These are phyloP conservation scores for Pseudolaguvia tuberculata DNA, from an alignment of 2,113 vertebrate species.

Conservation along the genomic window DNA sequence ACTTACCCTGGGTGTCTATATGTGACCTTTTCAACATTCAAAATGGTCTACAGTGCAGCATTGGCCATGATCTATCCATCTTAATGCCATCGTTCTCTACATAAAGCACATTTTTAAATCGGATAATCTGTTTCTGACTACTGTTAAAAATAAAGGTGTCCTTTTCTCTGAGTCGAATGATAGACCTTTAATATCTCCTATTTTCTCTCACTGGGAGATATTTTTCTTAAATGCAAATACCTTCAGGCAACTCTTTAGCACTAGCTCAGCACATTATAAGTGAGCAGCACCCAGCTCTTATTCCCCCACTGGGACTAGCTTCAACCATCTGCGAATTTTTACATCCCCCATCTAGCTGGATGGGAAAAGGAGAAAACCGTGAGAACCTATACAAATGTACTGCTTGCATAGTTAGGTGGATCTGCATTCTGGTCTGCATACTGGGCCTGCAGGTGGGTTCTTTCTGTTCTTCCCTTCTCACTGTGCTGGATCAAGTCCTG, in stretches of 20 bases:
- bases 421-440: background rate
- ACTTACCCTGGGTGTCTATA: too few species aligned
- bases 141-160: background rate
- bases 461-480: background rate
- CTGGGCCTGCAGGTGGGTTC: background rate
- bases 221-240: background rate
- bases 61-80: background rate
- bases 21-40: background rate
- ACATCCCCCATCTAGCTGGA: constrained; percentile 1
- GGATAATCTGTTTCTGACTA: background rate
- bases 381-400: background rate
- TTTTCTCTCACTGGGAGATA: background rate
- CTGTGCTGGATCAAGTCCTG: background rate
- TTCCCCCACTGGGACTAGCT: background rate
- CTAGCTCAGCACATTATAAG: too few species aligned
- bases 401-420: background rate
- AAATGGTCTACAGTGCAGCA: background rate
- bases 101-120: background rate
- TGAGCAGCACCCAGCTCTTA: background rate
- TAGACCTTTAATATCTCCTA: too few species aligned
- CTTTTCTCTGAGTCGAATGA: background rate
- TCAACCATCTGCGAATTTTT: background rate
- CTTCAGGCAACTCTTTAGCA: too few species aligned
- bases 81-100: background rate
- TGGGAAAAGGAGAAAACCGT: too few species aligned